Evolutionary conservation across 1,140 invertebrate species (phyloP), one percentile per base, ranked within the genome.

Genomic region (Diachasma alloeum): DNA sequence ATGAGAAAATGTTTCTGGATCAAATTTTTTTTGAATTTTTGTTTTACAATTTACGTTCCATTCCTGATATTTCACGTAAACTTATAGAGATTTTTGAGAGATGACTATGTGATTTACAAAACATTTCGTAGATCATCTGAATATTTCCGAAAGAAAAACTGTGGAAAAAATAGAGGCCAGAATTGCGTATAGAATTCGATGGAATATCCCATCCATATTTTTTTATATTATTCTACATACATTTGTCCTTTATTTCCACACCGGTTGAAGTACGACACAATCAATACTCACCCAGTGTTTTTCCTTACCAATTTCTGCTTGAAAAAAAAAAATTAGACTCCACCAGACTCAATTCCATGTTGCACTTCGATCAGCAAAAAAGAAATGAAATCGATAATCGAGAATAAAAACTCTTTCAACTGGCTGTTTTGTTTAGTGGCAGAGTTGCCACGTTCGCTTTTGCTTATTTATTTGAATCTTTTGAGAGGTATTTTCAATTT

Each of bases 241-340:
- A 22, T 56, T 80, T 72, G 74, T 69, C 73, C 77, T 82, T 78
- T 78, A 68, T 84, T 78, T 80, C 77, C 68, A 77, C 68, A 79
- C 78, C 67, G 77, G 74, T 85, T 84, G 83, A 86, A 86, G 84
- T 83, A 84, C 83, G 80, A 84, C 79, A 83, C 48, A 66, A 69
- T 44, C 48, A 48, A 72, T 31, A 56, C 37, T 63, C 44, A 73
- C 37, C 56, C 31, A 69, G 39, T 73, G 36, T 19, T 17, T 53
- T 48, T 8, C 22, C 53, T 19, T 6, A 11, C 5, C 17, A 3
- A 22, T 59, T 59, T 59, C 9, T 59, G 17, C 53, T 59, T 59
- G 10, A 59, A 9, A 22, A 59, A 9, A 59, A 59, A 4, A 59
- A 59, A 24, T 24, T 9, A 24, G 4, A 15, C 3, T 63, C 17